Evolutionary conservation across 1,140 invertebrate genomes (phyloP), one percentile per base, ranked within the genome.

Genomic region (Diploscapter pachys): DNA sequence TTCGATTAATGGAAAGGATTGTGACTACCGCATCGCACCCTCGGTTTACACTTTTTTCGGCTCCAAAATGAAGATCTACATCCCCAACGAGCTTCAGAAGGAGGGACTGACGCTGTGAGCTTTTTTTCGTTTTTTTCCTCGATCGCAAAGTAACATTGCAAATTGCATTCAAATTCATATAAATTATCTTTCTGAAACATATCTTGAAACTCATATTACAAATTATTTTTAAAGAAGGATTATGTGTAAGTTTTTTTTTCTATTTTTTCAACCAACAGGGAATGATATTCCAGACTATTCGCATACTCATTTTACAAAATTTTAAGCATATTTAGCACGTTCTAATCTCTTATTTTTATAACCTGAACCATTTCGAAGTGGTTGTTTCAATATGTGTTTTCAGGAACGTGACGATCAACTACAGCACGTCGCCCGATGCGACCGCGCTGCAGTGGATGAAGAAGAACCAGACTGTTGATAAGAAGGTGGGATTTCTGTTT

Each of bases 371-470:
- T 31, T 31, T 31, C 31, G 31, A 31, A 31, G 31, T 31, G 31
- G 1, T 31, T 31, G n/a, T 31, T 31, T 31, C 31, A 31, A 31
- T 31, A 31, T 31, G 31, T 1, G 88, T 31, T 81, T 92, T 90
- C 70, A 88, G 90, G 70, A 88, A 88, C 73, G 87, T 93, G 77
- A 87, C 86, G 80, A 90, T 94, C 79, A 86, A 90, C 71, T 95
- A 94, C 86, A 87, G 89, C 80, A 93, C 93, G n/a, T 73, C 56
- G n/a, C 89, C 90, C 67, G 87, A 89, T 53, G 90, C 92, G 5
- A 91, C 91, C 76, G 94, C 92, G 13, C 87, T 98, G 13, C 93
- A 95, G 86, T 98, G 95, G 94, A 83, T 98, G 54, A 89, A 89
- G 71, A 90, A 93, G 8, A 89, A 91, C 78, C 93, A 95, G 88